phyloP scores from a whole-genome alignment of 2,113 vertebrate genomes.

The Triplophysa dalaica region DNA sequence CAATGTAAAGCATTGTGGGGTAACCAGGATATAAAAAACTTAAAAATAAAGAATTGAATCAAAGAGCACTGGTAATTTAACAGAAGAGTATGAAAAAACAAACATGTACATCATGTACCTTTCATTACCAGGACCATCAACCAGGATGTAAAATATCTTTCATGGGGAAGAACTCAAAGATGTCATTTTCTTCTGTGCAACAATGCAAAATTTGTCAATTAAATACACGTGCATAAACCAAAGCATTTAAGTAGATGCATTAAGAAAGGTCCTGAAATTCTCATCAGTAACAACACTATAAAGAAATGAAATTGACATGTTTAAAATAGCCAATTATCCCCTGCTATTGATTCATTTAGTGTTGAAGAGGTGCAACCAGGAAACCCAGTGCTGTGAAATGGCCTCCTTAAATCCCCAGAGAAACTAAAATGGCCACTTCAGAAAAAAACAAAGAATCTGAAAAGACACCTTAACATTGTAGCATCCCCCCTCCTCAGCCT shows the following conservation, averaged over 20 bases:
- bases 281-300: neutral
- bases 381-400: slow-evolving; percentile 54
- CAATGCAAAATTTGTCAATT: neutral
- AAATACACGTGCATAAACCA: neutral
- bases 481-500: slow-evolving; percentile 9
- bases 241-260: neutral
- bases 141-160: slow-evolving; percentile 35
- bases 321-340: slow-evolving; percentile 36
- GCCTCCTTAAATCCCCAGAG: slow-evolving; percentile 56
- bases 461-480: slow-evolving; percentile 40
- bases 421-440: slow-evolving; percentile 57
- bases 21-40: neutral
- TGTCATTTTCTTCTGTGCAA: slow-evolving; percentile 10
- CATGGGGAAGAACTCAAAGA: slow-evolving; percentile 39
- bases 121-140: slow-evolving; percentile 34
- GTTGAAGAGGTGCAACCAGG: slow-evolving; percentile 44
- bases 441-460: slow-evolving; percentile 43
- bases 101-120: slow-evolving; percentile 25
- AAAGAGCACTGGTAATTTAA: slow-evolving; percentile 1
- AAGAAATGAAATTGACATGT: slow-evolving; percentile 16
- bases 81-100: slow-evolving; percentile 6
- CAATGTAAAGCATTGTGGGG: neutral
- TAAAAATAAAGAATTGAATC: neutral
- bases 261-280: neutral
- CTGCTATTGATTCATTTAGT: slow-evolving; percentile 17